A percentile compares a stretch with the other conserved stretches of the same genome.
Conservation (phyloP, 2,888 invertebrate genomes). For the Altica lythri region DNA sequence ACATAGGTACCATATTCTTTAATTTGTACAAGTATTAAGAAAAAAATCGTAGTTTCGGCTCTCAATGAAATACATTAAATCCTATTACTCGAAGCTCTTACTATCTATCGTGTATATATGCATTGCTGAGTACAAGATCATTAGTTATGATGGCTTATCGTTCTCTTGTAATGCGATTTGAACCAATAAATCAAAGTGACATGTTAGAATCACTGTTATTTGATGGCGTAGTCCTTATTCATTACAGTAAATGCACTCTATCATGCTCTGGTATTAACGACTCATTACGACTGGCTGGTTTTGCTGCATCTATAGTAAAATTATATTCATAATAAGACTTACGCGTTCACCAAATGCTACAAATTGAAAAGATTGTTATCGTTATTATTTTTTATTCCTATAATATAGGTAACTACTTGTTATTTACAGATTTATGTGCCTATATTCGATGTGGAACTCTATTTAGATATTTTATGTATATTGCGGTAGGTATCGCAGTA, state of each 20-base stretch:
- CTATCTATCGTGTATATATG: too few relatives aligned
- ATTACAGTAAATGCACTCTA: constrained; percentile 37
- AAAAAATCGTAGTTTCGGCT: too few relatives aligned
- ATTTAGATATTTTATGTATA: too few relatives aligned
- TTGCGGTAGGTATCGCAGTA: too few relatives aligned
- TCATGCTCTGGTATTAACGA: constrained; percentile 13
- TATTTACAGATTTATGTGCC: too few relatives aligned
- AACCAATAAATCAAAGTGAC: constrained; percentile 25
- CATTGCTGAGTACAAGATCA: constrained; percentile 25
- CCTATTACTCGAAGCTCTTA: too few relatives aligned
- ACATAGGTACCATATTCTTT: too few relatives aligned
- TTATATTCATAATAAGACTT: neutral
- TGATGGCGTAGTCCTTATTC: constrained; percentile 37
- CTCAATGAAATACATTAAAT: too few relatives aligned
- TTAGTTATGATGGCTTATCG: constrained; percentile 40
- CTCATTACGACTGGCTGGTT: constrained; percentile 20
- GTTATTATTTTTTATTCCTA: neutral
- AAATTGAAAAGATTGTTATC: constrained; percentile 1
- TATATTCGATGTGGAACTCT: too few relatives aligned
- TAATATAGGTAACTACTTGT: too few relatives aligned
- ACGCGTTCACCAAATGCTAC: neutral
- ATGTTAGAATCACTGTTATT: constrained; percentile 33
- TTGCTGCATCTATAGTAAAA: neutral
- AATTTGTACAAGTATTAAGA: too few relatives aligned
- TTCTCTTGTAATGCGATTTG: constrained; percentile 30